These are phyloP conservation scores for Sebastes vulpes DNA, from an alignment of 2,797 vertebrate genomes.

Conservation along the genomic window DNA sequence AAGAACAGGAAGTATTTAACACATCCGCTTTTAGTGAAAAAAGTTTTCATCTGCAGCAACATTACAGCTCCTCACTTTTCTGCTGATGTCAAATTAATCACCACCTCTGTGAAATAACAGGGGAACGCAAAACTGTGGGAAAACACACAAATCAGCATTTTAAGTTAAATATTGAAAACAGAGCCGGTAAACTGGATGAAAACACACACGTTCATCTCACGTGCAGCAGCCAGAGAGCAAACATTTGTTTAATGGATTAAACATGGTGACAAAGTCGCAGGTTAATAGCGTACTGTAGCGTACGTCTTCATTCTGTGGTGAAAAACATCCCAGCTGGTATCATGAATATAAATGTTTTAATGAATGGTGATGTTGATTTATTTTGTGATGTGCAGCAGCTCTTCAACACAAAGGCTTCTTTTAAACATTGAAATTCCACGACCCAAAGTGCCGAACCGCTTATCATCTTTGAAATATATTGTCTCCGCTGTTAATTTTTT, in stretches of 20 bases:
- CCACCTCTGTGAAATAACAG: not conserved
- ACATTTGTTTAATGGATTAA: constrained; percentile 10
- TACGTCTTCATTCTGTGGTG: not conserved
- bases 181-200: not conserved
- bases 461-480: not conserved
- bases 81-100: constrained; percentile 5
- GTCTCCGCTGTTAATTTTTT: not conserved
- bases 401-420: not conserved
- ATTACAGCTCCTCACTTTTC: not conserved
- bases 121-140: not conserved
- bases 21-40: not conserved
- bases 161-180: not conserved
- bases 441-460: not conserved
- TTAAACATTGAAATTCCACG: not conserved
- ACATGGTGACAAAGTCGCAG: not conserved
- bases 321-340: not conserved
- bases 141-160: constrained; percentile 17
- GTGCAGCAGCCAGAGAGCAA: constrained; percentile 6
- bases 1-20: not conserved
- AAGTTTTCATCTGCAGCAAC: not conserved
- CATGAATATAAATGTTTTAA: not conserved
- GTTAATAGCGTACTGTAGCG: not conserved
- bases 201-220: not conserved
- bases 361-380: not conserved
- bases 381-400: not conserved